Evolutionary conservation across 35 echinoderm and acorn worm species (phyloP).

Genomic region (Ophiothrix spiculata): DNA sequence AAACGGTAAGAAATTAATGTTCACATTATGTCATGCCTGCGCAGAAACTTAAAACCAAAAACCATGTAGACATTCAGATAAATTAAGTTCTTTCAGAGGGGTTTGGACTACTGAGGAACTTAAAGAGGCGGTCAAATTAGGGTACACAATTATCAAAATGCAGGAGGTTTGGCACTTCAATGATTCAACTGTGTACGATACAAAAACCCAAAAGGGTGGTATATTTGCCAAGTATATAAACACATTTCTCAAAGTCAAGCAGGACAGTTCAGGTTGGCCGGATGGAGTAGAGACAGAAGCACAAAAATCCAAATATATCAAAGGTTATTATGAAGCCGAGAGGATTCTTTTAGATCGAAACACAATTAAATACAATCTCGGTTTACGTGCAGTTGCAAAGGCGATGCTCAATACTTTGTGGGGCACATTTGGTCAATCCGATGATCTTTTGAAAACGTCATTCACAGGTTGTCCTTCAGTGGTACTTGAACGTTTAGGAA

Average conservation of each 20-base stretch:
- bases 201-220: conserved; percentile 17
- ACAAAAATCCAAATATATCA: conserved; percentile 24
- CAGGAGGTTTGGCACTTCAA: conserved; percentile 79
- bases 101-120: conserved; percentile 57
- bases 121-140: conserved; percentile 48
- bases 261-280: conserved; percentile 43
- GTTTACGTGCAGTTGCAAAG: conserved; percentile 38
- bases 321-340: conserved; percentile 14
- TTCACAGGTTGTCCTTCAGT: not conserved
- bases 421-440: conserved; percentile 56
- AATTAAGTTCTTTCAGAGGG: conserved; percentile 19
- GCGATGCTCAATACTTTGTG: conserved; percentile 47
- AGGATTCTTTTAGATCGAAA: conserved; percentile 17
- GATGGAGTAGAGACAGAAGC: conserved; percentile 14
- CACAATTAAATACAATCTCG: conserved; percentile 24
- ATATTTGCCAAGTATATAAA: conserved; percentile 57
- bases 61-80: conserved; percentile 5
- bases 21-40: conserved; percentile 41
- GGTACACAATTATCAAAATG: conserved; percentile 44
- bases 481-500: not conserved
- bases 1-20: conserved; percentile 19
- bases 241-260: conserved; percentile 60
- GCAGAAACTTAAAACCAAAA: not conserved
- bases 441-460: conserved; percentile 21
- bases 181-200: conserved; percentile 33